Conservation (phyloP, 2,113 vertebrate genomes). For the Physeter macrocephalus region DNA sequence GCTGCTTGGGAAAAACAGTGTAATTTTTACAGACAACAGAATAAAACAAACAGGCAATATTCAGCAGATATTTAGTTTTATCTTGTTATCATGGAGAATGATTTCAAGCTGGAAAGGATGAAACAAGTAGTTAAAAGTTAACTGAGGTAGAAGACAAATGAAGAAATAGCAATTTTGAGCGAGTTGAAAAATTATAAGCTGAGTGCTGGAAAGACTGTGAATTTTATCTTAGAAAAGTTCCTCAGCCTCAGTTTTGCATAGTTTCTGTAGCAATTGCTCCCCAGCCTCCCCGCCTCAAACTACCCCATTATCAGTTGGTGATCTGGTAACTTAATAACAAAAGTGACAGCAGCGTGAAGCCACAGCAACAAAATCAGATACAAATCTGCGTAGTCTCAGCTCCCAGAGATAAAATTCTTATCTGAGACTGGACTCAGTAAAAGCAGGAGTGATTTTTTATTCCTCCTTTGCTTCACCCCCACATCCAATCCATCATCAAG, state of each 20-base stretch:
- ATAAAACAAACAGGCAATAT: background rate
- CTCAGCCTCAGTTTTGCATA: background rate
- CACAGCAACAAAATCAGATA: background rate
- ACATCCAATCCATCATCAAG: accelerated
- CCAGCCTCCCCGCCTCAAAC: background rate
- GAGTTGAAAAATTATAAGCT: background rate
- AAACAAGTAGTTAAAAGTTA: background rate
- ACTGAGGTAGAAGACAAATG: background rate
- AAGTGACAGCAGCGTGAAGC: background rate
- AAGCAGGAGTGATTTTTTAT: background rate
- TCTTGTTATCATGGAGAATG: background rate
- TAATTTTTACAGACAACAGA: background rate
- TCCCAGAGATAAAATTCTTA: background rate
- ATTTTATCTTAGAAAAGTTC: background rate
- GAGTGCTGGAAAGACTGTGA: background rate
- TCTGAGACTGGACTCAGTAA: background rate
- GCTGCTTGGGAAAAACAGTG: background rate
- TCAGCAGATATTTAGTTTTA: background rate
- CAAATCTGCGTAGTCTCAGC: background rate
- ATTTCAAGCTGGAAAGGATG: background rate
- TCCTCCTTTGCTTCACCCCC: background rate
- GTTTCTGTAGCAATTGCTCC: background rate
- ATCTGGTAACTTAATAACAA: background rate
- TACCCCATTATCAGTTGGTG: background rate
- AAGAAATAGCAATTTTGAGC: background rate